Conservation (phyloP, 1,140 invertebrate genomes). For the Zaprionus africanus region DNA sequence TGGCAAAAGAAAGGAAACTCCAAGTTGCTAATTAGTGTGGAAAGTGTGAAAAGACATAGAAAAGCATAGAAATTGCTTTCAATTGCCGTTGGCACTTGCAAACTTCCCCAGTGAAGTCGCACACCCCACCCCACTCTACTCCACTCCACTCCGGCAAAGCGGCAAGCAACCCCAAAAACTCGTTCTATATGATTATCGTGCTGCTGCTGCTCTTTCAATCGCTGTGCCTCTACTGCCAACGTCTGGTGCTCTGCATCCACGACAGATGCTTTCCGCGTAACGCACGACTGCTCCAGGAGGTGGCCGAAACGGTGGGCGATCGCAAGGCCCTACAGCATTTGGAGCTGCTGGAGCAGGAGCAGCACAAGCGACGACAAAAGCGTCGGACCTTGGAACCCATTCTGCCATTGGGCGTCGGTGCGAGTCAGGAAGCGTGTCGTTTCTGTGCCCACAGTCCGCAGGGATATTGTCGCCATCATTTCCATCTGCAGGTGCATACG, state of each 20-base stretch:
- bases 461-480: constrained; percentile 81
- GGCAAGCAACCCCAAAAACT: constrained; percentile 41
- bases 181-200: constrained; percentile 82
- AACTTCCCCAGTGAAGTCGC: neutral
- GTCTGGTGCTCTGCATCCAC: constrained; percentile 78
- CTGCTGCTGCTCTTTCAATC: constrained; percentile 83
- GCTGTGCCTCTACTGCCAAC: constrained; percentile 83
- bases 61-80: neutral
- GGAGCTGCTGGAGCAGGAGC: constrained; percentile 65
- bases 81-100: neutral
- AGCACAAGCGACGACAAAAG: constrained; percentile 63
- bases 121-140: neutral
- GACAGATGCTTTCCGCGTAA: constrained; percentile 83
- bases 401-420: constrained; percentile 53
- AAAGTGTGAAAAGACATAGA: constrained; percentile 2
- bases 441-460: constrained; percentile 83
- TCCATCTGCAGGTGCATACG: constrained; percentile 72
- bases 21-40: constrained; percentile 8
- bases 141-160: neutral
- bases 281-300: constrained; percentile 75
- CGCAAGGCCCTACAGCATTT: constrained; percentile 71
- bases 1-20: neutral
- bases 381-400: constrained; percentile 65
- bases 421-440: constrained; percentile 70
- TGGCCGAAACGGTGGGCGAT: constrained; percentile 78